Evolutionary conservation across 2,113 vertebrate genomes (phyloP), one percentile per base, ranked within the genome.

Genomic region (Diphyllodes magnificus): DNA sequence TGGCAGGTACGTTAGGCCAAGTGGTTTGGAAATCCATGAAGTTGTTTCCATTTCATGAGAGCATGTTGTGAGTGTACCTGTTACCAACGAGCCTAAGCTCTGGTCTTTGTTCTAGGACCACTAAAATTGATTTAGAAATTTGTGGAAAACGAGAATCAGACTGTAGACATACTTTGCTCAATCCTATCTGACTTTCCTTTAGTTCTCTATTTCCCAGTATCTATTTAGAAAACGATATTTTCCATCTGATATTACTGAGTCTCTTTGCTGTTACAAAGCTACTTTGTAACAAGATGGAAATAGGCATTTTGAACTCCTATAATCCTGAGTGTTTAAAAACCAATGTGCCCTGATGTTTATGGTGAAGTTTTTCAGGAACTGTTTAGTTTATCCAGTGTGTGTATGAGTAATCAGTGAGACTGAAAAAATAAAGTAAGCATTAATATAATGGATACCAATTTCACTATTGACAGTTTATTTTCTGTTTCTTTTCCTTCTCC

Each of bases 1-100:
- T 60, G 50, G 18, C 22, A 39, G 72, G 23, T 45, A 11, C 0
- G 0, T 33, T 37, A 54, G 42, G 14, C 28, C n/a, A n/a, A 51
- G 25, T 16, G 11, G 33, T 72, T 51, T 75, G 68, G 76, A 86
- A 83, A 44, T 63, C 25, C 25, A 2, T 37, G 5, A 23, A 44
- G 11, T 35, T 76, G 23, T 45, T 86, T 71, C 47, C 21, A 7
- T 91, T 84, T 60, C 53, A 8, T 4, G 6, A 72, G 31, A 70
- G 9, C 7, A 1, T 45, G 11, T 42, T 66, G 35, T 25, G 18
- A 79, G 24, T 10, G 3, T 15, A 39, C 24, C 19, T 71, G 23
- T 73, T 75, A 27, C 12, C 23, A 33, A 5, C 0, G 3, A 79
- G 20, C 40, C 25, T 69, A 18, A 76, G 39, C 63, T 44, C 30